Evolutionary conservation across 2,797 vertebrate species (phyloP), one percentile per base, ranked within the genome.

Genomic region (Champsocephalus gunnari): DNA sequence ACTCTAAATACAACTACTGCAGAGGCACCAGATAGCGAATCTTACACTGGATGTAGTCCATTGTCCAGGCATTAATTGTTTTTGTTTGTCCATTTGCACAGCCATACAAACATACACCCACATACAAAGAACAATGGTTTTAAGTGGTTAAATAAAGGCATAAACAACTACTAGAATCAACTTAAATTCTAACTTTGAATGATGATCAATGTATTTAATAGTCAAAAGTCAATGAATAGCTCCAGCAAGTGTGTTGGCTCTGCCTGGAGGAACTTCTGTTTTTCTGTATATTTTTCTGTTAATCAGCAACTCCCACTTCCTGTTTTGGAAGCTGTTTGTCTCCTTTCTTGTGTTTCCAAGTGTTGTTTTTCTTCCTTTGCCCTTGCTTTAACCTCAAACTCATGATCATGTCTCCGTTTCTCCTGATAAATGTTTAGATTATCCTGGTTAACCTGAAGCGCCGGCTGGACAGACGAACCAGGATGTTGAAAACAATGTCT

Each of bases 391-490:
- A 51, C 24, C 48, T 64, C 55, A 1, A 34, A 41, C 28, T 28
- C 34, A 28, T 32, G 0, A 51, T 32, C 1, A 17, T 49, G 6
- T 48, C 3, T 62, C 17, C 1, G 3, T 44, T 21, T n/a, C 54
- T 17, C 45, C 59, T 10, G 62, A 59, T 14, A 8, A 32, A 55
- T 67, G 12, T 66, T 79, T 83, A 99, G 97, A 94, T 98, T 85
- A 97, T 96, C 87, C 92, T 99, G 94, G 97, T 99, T 73, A 99
- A 99, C 80, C 94, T 99, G 82, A 98, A 98, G 83, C 96, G 97
- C 4, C 94, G 98, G 8, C 92, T 94, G 59, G 98, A 99, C 92
- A 93, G 98, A 58, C 92, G 97, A 79, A 95, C 95, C 79, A 93
- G 97, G 84, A 99, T 99, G 97, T 83, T 98, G 77, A 95, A 93